Base-by-base conservation (phyloP, 2,113 vertebrate genomes). In the Cyanoderma ruficeps region DNA sequence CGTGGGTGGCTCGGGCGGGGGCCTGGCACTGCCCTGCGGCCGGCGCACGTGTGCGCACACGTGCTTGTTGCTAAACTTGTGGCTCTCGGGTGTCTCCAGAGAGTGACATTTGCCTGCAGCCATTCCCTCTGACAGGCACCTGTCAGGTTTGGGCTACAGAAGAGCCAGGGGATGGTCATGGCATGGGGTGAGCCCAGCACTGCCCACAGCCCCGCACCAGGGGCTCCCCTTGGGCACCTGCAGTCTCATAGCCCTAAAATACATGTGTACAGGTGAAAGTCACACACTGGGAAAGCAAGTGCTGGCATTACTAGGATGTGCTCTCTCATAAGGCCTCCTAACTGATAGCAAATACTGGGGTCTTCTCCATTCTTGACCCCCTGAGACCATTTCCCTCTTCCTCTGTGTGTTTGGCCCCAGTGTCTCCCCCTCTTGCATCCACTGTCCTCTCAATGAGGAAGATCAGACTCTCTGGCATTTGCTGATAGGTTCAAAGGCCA, bases 181-280 rank as follows among this genome's bases (percentile, higher is more conserved):
- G 50, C 0, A 0, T 7, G 27, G 46, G 24, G 21, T 33, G 52
- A 57, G 61, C 46, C 39, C 0, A 0, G 33, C 44, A 4, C 24
- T 71, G 24, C 37, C 3, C 3, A 8, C 20, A 68, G 53, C 63
- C 61, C 39, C 30, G 59, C 33, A 3, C 33, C 39, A 35, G 56
- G 18, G 39, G 19, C 24, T 46, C 6, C 19, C 31, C 55, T 15
- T 5, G 20, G 37, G 31, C 9, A 1, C 24, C n/a, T 67, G 65
- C 76, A 60, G 50, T 35, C 42, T 24, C 25, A 46, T 68, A 47
- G 42, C 31, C 31, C 37, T 41, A 24, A 76, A 63, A 63, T 27
- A 9, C 1, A 1, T 5, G 4, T 33, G 19, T 44, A 5, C 27
- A 35, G 42, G 42, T 61, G 39, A 23, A 47, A 63, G 56, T 61